Base-by-base conservation (phyloP, 2,113 vertebrate species). In the Crotalus tigris region DNA sequence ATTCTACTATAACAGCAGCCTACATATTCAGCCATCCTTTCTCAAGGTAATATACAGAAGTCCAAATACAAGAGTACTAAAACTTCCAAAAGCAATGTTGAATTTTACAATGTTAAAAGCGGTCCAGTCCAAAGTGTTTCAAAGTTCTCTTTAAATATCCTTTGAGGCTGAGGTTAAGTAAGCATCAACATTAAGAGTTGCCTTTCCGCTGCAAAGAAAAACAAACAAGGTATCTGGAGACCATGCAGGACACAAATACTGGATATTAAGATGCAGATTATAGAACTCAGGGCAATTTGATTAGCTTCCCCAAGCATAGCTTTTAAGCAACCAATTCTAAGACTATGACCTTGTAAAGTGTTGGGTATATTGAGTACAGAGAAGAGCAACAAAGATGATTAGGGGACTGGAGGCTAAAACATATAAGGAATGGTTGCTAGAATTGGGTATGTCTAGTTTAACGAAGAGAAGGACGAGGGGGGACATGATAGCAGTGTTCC, bases 1-100 rank as follows among this genome's bases (percentile, higher is more conserved):
- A 99, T 97, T 97, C 97, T 97, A 98, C 98, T 98, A 98, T 98
- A 98, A 98, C 98, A 98, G 98, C 98, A 98, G 98, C 98, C 98
- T 99, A 99, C 98, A 99, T 99, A 98, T 97, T 96, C 95, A 26
- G 15, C 4, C 29, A 99, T 98, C 98, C 98, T 98, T 98, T 97
- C 95, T 88, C 96, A 96, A 92, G 97, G 95, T 96, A 96, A 96
- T 94, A 93, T 96, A 97, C 93, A 85, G 58, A 54, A 59, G 53
- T 89, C 86, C 49, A 75, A 61, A n/a, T n/a, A n/a, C n/a, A n/a
- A n/a, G 94, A 96, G 23, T 91, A 44, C 39, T 21, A 21, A 21
- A 81, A 21, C 92, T 88, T 85, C 87, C 95, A 89, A 89, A 94
- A 94, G 94, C 95, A 96, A 94, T 94, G 91, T 54, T 49, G 33